Evolutionary conservation across 2,888 invertebrate species (phyloP), one percentile per base, ranked within the genome.

Genomic region (Dryococelus australis): DNA sequence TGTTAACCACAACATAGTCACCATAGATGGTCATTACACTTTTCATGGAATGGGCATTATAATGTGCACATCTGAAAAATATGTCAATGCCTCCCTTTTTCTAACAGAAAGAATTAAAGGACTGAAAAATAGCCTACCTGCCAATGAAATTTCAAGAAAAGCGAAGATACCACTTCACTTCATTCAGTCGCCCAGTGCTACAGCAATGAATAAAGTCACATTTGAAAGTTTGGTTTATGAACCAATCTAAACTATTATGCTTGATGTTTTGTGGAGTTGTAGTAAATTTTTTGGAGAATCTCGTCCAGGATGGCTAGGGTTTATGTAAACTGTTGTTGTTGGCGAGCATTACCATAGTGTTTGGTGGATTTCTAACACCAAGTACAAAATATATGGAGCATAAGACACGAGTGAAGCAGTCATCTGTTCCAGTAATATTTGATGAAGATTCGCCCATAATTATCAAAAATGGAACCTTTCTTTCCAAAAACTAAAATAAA

Each of bases 371-470:
- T 86, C 78, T 47, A 24, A 86, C n/a, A 78, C 43, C 78, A 27
- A 80, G 86, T 86, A 86, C 86, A 80, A 86, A 86, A 80, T 80
- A 86, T 86, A 80, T 80, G 80, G 86, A 86, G 86, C 86, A 86
- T 43, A 53, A 80, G 35, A 27, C 78, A 80, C 28, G 80, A 43
- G 80, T 5, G 35, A 86, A 86, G 80, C 80, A 86, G 8, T 86
- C 86, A 86, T 79, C 86, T 79, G 86, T 86, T 79, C 26, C 86
- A 79, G 43, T 86, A 43, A 80, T 79, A 43, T 85, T 79, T 86
- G 43, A 78, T 80, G 86, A 79, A 43, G 13, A 80, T 24, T 79
- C 86, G n/a, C 86, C 86, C 16, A 35, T 85, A 35, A 35, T 85
- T 9, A 85, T 85, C 65, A 53, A 28, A n/a, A 85, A 85, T 53